Evolutionary conservation across 1,140 invertebrate species (phyloP), one percentile per base, ranked within the genome.

Genomic region (Zaprionus gabonicus): DNA sequence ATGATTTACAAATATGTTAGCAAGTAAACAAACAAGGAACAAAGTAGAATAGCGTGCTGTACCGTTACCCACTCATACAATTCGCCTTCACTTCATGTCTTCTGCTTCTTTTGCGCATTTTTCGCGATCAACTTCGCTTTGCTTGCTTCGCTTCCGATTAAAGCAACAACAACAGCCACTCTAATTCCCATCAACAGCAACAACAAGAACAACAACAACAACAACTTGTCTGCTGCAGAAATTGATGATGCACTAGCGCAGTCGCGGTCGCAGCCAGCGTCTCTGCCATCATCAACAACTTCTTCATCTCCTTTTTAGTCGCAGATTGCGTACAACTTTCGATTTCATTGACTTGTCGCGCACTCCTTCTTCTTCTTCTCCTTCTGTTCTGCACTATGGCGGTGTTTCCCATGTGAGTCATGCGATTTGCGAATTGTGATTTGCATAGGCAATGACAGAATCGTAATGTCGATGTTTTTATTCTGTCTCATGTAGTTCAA

Each of bases 351-450:
- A 83, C 46, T 77, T 78, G 60, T 71, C 69, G 60, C 59, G 67
- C 23, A 23, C 23, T 23, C 23, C 23, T 23, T 23, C 23, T 36
- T 17, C 23, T 27, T 17, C 31, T 41, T 63, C 9, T 55, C 31
- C 56, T 76, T 72, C 57, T 51, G 38, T 31, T 10, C 6, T 62
- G 69, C 62, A 59, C 62, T 62, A 66, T 56, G 59, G 49, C 60
- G 83, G 84, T 75, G 70, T 84, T 88, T 84, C 84, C 85, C 84
- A 80, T 66, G 56, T 87, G 84, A 88, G 74, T 87, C 81, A 90
- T 88, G 31, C 41, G 20, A 71, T 34, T 34, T 34, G 31, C 31
- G 9, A 34, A 34, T 34, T 15, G 15, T 17, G n/a, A 46, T 81
- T 78, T 87, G 73, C 83, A 78, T 75, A 60, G 53, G 60, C 64